phyloP scores from a whole-genome alignment of 2,113 vertebrate genomes.

The Gymnarchus niloticus region DNA sequence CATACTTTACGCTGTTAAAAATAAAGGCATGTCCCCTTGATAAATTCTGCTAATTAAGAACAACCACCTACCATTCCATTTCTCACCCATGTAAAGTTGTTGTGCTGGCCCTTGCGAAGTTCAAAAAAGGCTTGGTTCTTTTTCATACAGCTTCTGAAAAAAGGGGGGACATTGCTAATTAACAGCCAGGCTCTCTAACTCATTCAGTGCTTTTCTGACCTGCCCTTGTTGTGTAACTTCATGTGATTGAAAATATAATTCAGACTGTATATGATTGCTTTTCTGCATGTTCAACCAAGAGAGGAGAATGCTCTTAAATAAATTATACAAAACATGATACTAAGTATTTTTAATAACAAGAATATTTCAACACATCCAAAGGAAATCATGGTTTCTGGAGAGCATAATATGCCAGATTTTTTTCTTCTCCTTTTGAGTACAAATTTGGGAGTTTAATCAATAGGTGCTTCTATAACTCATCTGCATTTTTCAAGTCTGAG shows the following conservation, averaged over 20 bases:
- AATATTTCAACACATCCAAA: neutral
- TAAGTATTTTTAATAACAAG: neutral
- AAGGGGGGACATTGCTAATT: neutral
- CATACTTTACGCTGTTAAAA: neutral
- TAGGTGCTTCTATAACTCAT: neutral
- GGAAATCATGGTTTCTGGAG: too few species aligned
- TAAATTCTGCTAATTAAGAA: neutral
- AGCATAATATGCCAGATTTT: too few species aligned
- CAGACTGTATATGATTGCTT: neutral
- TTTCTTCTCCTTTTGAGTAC: neutral
- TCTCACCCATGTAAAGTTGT: neutral
- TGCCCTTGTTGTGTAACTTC: constrained; percentile 1
- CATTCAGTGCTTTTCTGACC: neutral
- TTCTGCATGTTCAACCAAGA: constrained; percentile 4
- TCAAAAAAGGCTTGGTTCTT: neutral
- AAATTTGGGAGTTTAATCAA: neutral
- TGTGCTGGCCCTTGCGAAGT: neutral
- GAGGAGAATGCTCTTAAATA: neutral
- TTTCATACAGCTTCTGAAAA: neutral
- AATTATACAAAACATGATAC: neutral
- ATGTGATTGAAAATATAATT: neutral
- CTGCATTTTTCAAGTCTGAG: neutral
- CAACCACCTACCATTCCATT: neutral
- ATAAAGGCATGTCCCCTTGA: neutral
- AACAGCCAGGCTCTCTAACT: neutral